These are phyloP conservation scores for Bufo bufo DNA, from an alignment of 2,113 vertebrate genomes.

Conservation along the genomic window DNA sequence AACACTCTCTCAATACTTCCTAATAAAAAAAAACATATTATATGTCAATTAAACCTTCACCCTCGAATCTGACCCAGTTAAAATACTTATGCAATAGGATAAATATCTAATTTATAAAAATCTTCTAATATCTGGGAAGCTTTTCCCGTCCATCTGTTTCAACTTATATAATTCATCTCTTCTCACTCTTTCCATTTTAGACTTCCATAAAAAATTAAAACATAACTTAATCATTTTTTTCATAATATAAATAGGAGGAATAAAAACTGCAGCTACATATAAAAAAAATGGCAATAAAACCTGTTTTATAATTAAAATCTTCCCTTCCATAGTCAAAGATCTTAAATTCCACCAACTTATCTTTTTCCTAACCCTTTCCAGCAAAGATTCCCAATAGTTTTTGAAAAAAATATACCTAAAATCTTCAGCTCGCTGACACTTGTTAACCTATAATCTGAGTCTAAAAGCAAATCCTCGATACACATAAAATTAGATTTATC, in stretches of 20 bases:
- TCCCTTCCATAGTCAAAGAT: background rate
- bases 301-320: background rate
- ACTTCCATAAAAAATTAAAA: background rate
- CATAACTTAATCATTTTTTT: background rate
- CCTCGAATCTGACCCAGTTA: no score
- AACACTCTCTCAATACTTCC: no score
- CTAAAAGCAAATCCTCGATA: background rate
- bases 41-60: no score
- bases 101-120: no score
- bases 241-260: no score
- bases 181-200: no score
- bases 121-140: no score
- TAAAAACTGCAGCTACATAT: background rate
- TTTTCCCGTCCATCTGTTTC: no score
- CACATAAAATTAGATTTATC: background rate
- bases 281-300: background rate
- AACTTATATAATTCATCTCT: no score
- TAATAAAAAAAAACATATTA: no score
- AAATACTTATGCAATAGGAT: no score
- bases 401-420: background rate
- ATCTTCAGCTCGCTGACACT: background rate
- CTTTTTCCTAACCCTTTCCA: background rate
- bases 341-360: background rate
- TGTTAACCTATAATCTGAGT: background rate
- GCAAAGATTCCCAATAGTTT: background rate